Percentiles rank a stretch among this genome's conserved stretches.
These are phyloP conservation scores for Coregonus suidteri DNA, from an alignment of 2,797 vertebrate genomes.

Conservation along the genomic window DNA sequence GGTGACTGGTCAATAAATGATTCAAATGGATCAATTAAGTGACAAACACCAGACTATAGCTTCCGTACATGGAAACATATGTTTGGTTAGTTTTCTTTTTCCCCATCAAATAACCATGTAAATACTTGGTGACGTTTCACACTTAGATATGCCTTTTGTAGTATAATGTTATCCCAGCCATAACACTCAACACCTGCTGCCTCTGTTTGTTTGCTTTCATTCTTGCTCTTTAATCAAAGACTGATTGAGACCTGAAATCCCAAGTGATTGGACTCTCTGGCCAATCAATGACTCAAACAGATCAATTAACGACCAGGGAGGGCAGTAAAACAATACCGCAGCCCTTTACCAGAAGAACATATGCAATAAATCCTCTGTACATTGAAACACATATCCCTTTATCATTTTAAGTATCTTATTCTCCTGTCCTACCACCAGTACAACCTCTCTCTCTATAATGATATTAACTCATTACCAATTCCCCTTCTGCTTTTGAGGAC, in stretches of 20 bases:
- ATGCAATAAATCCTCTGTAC: neutral
- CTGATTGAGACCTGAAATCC: conserved; percentile 50
- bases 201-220: conserved; percentile 36
- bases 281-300: conserved; percentile 49
- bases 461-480: conserved; percentile 51
- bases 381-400: conserved; percentile 11
- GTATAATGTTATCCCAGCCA: neutral
- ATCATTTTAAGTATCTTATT: conserved; percentile 36
- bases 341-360: neutral
- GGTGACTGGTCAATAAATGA: neutral
- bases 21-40: neutral
- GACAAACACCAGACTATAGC: neutral
- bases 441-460: conserved; percentile 39
- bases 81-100: neutral
- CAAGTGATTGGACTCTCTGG: conserved; percentile 34
- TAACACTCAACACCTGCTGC: neutral
- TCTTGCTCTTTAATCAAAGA: conserved; percentile 39
- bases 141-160: neutral
- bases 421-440: conserved; percentile 34
- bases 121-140: neutral
- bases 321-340: conserved; percentile 34
- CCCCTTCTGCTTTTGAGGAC: conserved; percentile 36
- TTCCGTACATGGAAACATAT: neutral
- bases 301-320: conserved; percentile 50
- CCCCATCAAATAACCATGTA: neutral